phyloP scores from a whole-genome alignment of 2,888 invertebrate species.

The Drosophila subsilvestris region DNA sequence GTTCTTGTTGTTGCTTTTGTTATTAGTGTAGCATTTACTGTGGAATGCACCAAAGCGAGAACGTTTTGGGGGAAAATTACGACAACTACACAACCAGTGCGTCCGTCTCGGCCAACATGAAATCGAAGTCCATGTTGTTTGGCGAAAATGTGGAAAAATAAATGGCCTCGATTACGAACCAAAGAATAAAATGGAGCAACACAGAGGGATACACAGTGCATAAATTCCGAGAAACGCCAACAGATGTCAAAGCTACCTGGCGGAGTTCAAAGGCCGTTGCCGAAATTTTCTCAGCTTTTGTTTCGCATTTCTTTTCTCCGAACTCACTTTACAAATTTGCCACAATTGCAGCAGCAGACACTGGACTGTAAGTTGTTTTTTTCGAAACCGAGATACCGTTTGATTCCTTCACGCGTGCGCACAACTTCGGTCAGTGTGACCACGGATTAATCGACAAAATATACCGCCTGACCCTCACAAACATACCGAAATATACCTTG shows the following conservation, averaged over 20 bases:
- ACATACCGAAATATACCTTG: no score
- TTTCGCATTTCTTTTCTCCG: conserved; percentile 28
- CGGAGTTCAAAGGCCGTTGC: conserved; percentile 69
- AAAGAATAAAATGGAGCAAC: not conserved
- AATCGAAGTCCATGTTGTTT: conserved; percentile 56
- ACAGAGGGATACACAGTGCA: conserved; percentile 27
- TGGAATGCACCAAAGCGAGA: conserved; percentile 80
- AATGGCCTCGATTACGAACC: conserved; percentile 67
- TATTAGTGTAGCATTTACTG: conserved; percentile 79
- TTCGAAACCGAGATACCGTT: conserved; percentile 1
- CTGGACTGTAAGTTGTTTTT: not conserved
- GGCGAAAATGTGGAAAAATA: conserved; percentile 68
- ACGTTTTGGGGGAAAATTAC: conserved; percentile 78
- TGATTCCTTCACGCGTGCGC: conserved; percentile 1
- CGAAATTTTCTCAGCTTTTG: conserved; percentile 36
- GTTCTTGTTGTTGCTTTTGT: conserved; percentile 57
- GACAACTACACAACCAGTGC: conserved; percentile 36
- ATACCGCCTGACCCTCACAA: no score
- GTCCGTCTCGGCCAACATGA: conserved; percentile 58
- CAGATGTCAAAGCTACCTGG: conserved; percentile 56
- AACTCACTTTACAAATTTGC: conserved; percentile 24
- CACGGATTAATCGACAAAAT: no score
- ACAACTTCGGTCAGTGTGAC: no score
- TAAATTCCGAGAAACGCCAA: conserved; percentile 41
- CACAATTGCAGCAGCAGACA: conserved; percentile 1